Percentiles rank a stretch among this genome's conserved stretches.
Conservation (phyloP, 37 sponge, comb jelly and placozoan genomes). For the Theonella swinhoei region DNA sequence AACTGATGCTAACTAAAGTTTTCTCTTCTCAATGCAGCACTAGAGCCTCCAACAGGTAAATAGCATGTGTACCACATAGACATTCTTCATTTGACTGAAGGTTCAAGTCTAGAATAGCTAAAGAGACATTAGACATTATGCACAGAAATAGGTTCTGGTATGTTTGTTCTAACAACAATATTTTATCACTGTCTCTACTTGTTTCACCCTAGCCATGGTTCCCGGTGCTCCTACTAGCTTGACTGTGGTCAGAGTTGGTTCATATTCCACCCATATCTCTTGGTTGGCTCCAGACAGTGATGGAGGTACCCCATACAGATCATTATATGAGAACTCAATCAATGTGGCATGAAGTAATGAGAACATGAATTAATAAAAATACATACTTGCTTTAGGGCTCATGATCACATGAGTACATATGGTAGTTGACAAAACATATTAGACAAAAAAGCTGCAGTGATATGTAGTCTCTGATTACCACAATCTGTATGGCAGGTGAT, state of each 20-base stretch:
- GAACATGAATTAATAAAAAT: too few species aligned
- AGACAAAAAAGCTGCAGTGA: too few species aligned
- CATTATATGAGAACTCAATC: too few species aligned
- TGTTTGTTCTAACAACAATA: background rate
- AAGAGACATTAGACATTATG: background rate
- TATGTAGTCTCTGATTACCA: too few species aligned
- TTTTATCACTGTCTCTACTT: background rate
- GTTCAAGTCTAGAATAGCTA: background rate
- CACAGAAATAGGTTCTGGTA: background rate
- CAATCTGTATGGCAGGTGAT: too few species aligned
- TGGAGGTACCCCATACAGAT: too few species aligned
- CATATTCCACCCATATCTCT: background rate
- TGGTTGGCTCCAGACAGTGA: background rate
- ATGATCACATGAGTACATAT: too few species aligned
- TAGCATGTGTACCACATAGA: background rate
- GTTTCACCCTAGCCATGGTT: background rate
- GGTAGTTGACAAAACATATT: too few species aligned
- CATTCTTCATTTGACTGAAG: background rate
- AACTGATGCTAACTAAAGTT: too few species aligned
- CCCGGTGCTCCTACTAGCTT: background rate
- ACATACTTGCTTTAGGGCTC: too few species aligned
- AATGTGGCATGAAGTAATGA: too few species aligned
- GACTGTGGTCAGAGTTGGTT: background rate
- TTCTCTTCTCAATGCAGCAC: background rate
- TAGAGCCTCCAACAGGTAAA: background rate